Conservation (phyloP, 2,888 invertebrate genomes). For the Sipha maydis region DNA sequence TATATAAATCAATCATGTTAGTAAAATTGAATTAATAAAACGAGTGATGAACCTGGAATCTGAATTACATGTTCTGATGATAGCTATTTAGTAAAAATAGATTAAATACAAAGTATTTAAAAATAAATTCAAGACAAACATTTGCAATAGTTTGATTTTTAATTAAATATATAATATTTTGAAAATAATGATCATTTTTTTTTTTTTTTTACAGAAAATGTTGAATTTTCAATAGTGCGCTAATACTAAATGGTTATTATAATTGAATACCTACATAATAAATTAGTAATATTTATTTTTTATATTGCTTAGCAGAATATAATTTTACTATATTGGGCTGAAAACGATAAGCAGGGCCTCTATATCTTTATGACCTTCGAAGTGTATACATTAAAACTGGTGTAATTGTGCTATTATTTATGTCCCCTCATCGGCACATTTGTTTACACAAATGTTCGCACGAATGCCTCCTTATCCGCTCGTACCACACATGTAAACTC, state of each 20-base stretch:
- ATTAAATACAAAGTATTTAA: not conserved
- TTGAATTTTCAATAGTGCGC: not conserved
- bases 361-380: conserved; percentile 29
- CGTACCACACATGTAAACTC: not conserved
- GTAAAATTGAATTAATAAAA: too few relatives aligned
- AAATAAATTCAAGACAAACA: not conserved
- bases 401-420: conserved; percentile 22
- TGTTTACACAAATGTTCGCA: conserved; percentile 56
- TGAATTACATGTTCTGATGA: too few relatives aligned
- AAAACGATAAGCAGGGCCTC: conserved; percentile 19
- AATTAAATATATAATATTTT: not conserved
- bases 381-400: conserved; percentile 20
- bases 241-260: not conserved
- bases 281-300: not conserved
- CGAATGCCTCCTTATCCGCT: conserved; percentile 45
- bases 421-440: conserved; percentile 43
- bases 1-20: too few relatives aligned
- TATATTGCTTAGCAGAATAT: not conserved
- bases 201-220: not conserved
- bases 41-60: too few relatives aligned
- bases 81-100: not conserved
- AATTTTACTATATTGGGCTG: not conserved
- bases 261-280: not conserved
- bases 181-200: not conserved
- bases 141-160: not conserved